phyloP scores from a whole-genome alignment of 1,140 invertebrate species.

The Drosophila kikkawai region DNA sequence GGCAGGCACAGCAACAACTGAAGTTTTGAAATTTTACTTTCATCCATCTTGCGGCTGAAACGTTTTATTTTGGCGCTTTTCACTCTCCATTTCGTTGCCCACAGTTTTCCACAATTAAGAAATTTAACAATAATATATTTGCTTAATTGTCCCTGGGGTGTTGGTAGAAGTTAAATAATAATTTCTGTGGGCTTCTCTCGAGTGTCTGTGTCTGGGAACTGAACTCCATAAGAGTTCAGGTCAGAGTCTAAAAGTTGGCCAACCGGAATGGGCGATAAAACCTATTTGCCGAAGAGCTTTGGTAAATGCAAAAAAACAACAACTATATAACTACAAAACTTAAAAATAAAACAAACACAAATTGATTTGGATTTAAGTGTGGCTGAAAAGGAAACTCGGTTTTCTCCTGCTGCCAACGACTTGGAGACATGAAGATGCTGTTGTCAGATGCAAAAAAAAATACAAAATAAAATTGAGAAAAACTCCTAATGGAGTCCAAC shows the following conservation, averaged over 20 bases:
- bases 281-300: constrained; percentile 43
- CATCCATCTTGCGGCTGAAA: constrained; percentile 54
- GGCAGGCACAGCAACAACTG: constrained; percentile 37
- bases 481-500: constrained; percentile 26
- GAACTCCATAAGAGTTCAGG: constrained; percentile 38
- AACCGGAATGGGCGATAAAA: constrained; percentile 66
- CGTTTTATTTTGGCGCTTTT: constrained; percentile 56
- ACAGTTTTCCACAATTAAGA: constrained; percentile 51
- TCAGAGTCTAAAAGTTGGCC: constrained; percentile 48
- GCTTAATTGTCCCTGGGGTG: constrained; percentile 35
- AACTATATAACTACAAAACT: constrained; percentile 6
- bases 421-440: constrained; percentile 39
- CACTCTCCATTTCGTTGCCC: constrained; percentile 44
- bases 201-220: constrained; percentile 26
- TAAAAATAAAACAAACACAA: constrained; percentile 47
- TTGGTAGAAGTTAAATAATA: constrained; percentile 40
- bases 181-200: constrained; percentile 19
- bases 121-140: constrained; percentile 43
- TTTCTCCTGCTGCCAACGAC: constrained; percentile 56
- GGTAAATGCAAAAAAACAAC: constrained; percentile 26
- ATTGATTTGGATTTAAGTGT: constrained; percentile 46
- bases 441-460: constrained; percentile 22
- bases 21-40: constrained; percentile 78
- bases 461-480: constrained; percentile 33
- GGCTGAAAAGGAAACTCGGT: constrained; percentile 60